Evolutionary conservation across 2,888 invertebrate genomes (phyloP), one percentile per base, ranked within the genome.

Genomic region (Labia minor): DNA sequence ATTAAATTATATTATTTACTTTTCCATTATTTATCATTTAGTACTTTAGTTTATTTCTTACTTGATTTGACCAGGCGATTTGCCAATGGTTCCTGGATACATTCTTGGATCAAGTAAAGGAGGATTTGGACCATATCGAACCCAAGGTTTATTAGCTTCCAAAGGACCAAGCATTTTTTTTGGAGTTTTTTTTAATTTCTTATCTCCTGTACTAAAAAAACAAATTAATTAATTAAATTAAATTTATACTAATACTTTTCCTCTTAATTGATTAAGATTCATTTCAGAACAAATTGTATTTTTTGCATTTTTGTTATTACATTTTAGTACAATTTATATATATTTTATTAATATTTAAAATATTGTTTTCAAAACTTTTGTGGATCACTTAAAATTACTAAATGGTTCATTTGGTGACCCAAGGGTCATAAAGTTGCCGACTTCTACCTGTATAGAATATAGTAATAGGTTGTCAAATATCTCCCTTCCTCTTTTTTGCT

Each of bases 181-280:
- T 61, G 1, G n/a, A 21, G 8, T 18, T 37, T 62, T 18, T n/a
- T 1, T 33, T 16, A 61, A 16, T 21, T 18, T 16, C n/a, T 63
- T 19, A 18, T 21, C 64, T 49, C 21, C 62, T 64, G 61, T 1
- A 33, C 21, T 68, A 16, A 67, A 66, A 71, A n/a, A 18, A 14
- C n/a, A 63, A 70, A 21, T 33, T 33, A 62, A 37, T n/a, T n/a
- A n/a, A n/a, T n/a, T n/a, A n/a, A n/a, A n/a, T 66, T 11, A 20
- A 21, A 66, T 19, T 37, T 19, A 63, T 21, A 21, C 18, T 49
- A 21, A 18, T 1, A 61, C 19, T 3, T 62, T 62, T 62, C 19
- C 10, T n/a, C 11, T 62, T 16, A 14, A 16, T 16, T 62, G 19
- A n/a, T 14, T 62, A 62, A 19, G 11, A 62, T n/a, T 8, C 19